phyloP scores from a whole-genome alignment of 1,140 invertebrate genomes.

The Steinernema khuongi region DNA sequence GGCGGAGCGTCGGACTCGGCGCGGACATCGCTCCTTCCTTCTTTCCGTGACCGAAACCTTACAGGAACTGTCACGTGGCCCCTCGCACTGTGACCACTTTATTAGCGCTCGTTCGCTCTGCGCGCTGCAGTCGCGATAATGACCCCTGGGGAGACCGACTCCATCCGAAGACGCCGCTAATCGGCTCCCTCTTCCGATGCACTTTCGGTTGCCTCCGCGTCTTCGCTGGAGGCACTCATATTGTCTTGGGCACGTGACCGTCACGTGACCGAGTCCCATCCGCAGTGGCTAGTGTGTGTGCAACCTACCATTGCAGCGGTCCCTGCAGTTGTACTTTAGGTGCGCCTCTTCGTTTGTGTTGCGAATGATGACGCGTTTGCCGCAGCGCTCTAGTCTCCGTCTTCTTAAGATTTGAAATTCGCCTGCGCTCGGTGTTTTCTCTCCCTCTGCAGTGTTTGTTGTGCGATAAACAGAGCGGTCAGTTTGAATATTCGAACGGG shows the following conservation, averaged over 20 bases:
- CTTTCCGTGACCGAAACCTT: not conserved
- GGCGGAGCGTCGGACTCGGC: not conserved
- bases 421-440: too few species aligned
- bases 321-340: not conserved
- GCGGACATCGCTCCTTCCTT: not conserved
- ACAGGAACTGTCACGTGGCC: not conserved
- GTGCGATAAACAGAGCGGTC: too few species aligned
- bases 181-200: not conserved
- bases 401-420: not conserved
- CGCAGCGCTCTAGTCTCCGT: not conserved
- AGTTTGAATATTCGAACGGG: too few species aligned
- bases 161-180: not conserved
- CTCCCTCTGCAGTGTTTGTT: too few species aligned
- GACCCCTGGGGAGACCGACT: not conserved
- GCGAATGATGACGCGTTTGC: not conserved
- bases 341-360: not conserved
- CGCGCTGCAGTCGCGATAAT: not conserved
- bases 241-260: not conserved
- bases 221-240: not conserved
- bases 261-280: not conserved
- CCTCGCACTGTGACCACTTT: not conserved
- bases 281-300: not conserved
- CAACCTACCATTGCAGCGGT: too few species aligned
- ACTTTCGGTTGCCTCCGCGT: not conserved
- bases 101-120: not conserved